phyloP scores from a whole-genome alignment of 1,140 invertebrate species.

The Akabosia matsudoensis region DNA sequence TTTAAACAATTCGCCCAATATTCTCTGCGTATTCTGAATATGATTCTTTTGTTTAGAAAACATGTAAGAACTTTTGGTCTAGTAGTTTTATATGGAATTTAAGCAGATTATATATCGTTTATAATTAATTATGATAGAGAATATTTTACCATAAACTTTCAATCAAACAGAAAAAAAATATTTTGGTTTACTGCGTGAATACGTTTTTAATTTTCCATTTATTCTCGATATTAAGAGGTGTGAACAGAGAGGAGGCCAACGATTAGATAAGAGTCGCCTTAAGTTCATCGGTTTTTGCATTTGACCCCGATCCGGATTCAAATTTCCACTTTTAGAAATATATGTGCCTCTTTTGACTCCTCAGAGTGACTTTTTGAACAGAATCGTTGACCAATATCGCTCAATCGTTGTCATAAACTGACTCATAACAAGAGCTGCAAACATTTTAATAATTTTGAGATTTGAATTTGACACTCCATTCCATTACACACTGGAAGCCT shows the following conservation, averaged over 20 bases:
- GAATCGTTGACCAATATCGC: not conserved
- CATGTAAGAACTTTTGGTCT: not conserved
- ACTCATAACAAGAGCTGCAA: constrained; percentile 1
- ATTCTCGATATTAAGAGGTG: no score
- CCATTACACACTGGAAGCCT: no score
- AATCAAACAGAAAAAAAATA: constrained; percentile 13
- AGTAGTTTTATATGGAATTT: not conserved
- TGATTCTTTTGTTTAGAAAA: no score
- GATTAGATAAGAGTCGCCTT: no score
- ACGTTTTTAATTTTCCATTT: no score
- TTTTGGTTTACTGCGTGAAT: constrained; percentile 25
- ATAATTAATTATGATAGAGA: not conserved
- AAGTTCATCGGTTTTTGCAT: no score
- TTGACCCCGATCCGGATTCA: no score
- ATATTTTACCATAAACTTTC: constrained; percentile 13
- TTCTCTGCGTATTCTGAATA: no score
- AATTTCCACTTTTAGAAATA: no score
- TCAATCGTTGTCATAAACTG: not conserved
- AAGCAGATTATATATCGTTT: not conserved
- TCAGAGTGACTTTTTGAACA: not conserved
- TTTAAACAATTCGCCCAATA: not conserved
- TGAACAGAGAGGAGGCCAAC: no score
- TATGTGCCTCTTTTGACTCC: constrained; percentile 3
- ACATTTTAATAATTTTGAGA: no score
- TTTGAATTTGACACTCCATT: no score